Conservation (phyloP, 2,113 vertebrate species). For the Rana temporaria region DNA sequence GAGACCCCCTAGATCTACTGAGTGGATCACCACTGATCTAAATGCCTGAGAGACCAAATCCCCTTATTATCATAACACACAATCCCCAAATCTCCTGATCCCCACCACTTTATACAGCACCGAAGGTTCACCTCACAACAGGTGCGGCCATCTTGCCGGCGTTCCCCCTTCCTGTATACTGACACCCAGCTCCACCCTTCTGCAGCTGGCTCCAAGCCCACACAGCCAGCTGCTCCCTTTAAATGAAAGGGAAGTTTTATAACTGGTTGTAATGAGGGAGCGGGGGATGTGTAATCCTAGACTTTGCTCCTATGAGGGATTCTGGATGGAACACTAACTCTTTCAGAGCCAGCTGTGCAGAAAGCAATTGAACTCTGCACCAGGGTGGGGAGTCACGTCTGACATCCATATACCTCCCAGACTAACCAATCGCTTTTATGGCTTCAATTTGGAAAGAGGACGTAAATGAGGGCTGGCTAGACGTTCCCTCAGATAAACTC, state of each 20-base stretch:
- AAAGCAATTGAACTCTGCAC: too few species aligned
- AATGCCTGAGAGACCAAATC: too few species aligned
- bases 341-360: conserved; percentile 26
- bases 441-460: not conserved
- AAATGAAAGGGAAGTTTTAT: conserved; percentile 44
- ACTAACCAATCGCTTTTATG: not conserved
- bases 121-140: not conserved
- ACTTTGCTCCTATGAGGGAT: conserved; percentile 18
- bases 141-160: not conserved
- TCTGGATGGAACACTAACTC: not conserved
- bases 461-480: not conserved
- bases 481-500: not conserved
- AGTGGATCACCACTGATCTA: too few species aligned
- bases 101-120: not conserved
- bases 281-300: conserved; percentile 35
- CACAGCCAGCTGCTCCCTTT: conserved; percentile 48
- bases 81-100: too few species aligned
- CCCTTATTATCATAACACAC: too few species aligned
- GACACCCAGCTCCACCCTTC: conserved; percentile 13
- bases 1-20: too few species aligned
- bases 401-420: not conserved
- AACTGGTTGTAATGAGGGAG: conserved; percentile 32
- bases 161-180: not conserved
- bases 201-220: conserved; percentile 12
- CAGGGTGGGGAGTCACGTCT: not conserved